Evolutionary conservation across 2,113 vertebrate genomes (phyloP).

Genomic region (Tetrax tetrax): DNA sequence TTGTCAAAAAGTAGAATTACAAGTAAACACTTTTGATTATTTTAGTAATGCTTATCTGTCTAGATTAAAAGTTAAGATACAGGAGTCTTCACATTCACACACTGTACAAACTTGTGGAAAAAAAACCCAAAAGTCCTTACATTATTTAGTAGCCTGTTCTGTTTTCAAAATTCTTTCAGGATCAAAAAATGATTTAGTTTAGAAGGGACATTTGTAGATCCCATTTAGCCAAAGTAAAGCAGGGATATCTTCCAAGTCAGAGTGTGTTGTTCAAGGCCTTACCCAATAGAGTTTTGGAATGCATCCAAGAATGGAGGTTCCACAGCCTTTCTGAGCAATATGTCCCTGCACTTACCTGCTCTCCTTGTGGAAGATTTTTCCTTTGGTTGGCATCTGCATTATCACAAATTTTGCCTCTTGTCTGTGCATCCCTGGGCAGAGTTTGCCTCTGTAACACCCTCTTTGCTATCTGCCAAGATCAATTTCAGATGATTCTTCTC

Average conservation of each 20-base stretch:
- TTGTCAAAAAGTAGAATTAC: neutral
- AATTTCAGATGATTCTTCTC: neutral
- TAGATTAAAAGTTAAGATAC: neutral
- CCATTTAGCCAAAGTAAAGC: neutral
- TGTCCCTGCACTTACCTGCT: neutral
- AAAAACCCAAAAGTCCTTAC: rapidly evolving
- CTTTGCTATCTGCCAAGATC: neutral
- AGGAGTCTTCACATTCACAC: neutral
- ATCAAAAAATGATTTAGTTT: neutral
- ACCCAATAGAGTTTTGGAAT: neutral
- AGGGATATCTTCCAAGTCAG: neutral
- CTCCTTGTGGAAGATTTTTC: neutral
- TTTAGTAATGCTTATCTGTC: neutral
- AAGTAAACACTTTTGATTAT: neutral
- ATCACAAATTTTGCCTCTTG: neutral
- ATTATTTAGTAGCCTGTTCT: neutral
- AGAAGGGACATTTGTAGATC: neutral
- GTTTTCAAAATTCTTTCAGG: neutral
- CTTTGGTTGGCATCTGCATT: neutral
- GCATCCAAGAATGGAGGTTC: rapidly evolving
- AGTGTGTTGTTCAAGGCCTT: neutral
- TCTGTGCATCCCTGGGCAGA: neutral
- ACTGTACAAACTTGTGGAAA: neutral
- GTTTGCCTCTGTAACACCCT: neutral
- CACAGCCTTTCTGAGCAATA: neutral